Percentiles rank a stretch among this genome's conserved stretches.
Evolutionary conservation across 92 coral and sea anemone species (phyloP).

Genomic region (Virgularia gustaviana): DNA sequence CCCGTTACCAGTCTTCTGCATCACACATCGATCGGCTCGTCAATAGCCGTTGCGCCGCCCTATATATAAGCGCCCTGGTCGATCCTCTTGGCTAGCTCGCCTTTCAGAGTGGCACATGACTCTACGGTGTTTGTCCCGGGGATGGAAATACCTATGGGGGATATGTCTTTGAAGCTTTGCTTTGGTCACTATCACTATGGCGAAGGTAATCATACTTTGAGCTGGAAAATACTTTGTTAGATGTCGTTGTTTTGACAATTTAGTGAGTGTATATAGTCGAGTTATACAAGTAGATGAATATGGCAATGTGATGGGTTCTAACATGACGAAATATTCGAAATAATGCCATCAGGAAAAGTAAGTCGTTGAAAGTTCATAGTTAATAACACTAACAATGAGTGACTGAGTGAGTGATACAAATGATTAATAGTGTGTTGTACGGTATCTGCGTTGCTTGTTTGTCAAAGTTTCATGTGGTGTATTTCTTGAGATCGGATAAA

Average conservation of each 20-base stretch:
- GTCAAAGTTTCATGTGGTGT: too few relatives aligned
- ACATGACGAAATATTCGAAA: neutral
- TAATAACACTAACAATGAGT: too few relatives aligned
- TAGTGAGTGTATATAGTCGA: neutral
- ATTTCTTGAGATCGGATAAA: too few relatives aligned
- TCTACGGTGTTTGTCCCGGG: neutral
- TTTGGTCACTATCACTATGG: slow-evolving; percentile 41
- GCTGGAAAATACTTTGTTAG: neutral
- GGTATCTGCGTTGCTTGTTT: too few relatives aligned
- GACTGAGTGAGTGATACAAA: too few relatives aligned
- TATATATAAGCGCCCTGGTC: too few relatives aligned
- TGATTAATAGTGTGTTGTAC: too few relatives aligned
- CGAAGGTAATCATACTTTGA: slow-evolving; percentile 1
- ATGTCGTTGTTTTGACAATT: neutral
- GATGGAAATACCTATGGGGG: neutral
- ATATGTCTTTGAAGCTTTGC: neutral
- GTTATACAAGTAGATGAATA: neutral
- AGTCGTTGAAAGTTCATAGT: neutral
- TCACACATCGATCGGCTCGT: too few relatives aligned
- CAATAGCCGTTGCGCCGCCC: too few relatives aligned
- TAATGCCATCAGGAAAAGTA: slow-evolving; percentile 37
- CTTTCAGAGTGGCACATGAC: too few relatives aligned
- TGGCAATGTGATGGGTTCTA: neutral
- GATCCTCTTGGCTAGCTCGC: too few relatives aligned
- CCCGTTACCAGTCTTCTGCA: too few relatives aligned